Evolutionary conservation across 2,113 vertebrate genomes (phyloP).

Genomic region (Anolis sagrei): DNA sequence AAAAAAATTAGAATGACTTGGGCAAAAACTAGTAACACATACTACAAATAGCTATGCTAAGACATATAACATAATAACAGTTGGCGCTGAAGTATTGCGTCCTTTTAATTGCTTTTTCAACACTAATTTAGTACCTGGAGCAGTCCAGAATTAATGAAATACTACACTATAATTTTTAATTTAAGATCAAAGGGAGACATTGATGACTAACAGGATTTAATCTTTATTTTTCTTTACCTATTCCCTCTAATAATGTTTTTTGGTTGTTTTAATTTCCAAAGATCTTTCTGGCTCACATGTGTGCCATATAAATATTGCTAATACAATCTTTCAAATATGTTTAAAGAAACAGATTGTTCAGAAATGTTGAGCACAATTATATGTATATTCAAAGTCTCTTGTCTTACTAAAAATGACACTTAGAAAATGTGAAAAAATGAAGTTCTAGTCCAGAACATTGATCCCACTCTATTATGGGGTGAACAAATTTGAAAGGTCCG

Average conservation of each 20-base stretch:
- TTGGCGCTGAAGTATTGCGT: conserved; percentile 50
- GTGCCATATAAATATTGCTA: conserved; percentile 64
- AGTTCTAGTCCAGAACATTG: neutral
- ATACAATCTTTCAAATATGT: conserved; percentile 55
- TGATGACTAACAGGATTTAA: conserved; percentile 22
- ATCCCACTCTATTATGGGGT: neutral
- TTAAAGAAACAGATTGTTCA: conserved; percentile 54
- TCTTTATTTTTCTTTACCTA: conserved; percentile 56
- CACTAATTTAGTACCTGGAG: conserved; percentile 68
- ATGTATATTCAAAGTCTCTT: neutral
- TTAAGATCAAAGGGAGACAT: conserved; percentile 24
- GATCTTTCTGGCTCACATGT: conserved; percentile 52
- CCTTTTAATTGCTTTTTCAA: conserved; percentile 64
- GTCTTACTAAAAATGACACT: neutral
- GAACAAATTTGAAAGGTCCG: too few relatives aligned
- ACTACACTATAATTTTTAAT: conserved; percentile 56
- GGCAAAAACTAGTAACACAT: conserved; percentile 61
- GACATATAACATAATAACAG: conserved; percentile 59
- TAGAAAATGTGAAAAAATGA: neutral
- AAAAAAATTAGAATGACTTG: conserved; percentile 59
- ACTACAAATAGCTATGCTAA: conserved; percentile 51
- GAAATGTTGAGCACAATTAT: neutral
- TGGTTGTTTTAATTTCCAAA: conserved; percentile 57
- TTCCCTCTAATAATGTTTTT: conserved; percentile 41
- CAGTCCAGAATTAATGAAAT: conserved; percentile 65